Evolutionary conservation across 2,888 invertebrate genomes (phyloP), one percentile per base, ranked within the genome.

Genomic region (Rhagophthalmus giganteus): DNA sequence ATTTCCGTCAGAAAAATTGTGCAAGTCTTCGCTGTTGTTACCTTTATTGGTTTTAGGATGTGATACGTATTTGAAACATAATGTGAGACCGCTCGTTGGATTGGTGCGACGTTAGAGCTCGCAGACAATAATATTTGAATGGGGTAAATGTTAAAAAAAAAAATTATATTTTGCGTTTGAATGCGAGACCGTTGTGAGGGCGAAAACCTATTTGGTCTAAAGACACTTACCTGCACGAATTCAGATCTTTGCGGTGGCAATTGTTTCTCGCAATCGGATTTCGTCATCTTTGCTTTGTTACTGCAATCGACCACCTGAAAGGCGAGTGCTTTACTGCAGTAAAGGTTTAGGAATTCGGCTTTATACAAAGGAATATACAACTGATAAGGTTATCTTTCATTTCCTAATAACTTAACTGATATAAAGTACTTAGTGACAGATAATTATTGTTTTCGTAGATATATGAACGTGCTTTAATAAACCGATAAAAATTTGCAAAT

Each of bases 181-280:
- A n/a, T n/a, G n/a, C n/a, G n/a, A n/a, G n/a, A n/a, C n/a, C n/a
- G n/a, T n/a, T n/a, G n/a, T n/a, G n/a, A n/a, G n/a, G n/a, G n/a
- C n/a, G n/a, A n/a, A n/a, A n/a, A n/a, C n/a, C n/a, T n/a, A n/a
- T n/a, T n/a, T n/a, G n/a, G n/a, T n/a, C n/a, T n/a, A n/a, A n/a
- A n/a, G n/a, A n/a, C n/a, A 28, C 2, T 2, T 28, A 39, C 39
- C 39, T 39, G 39, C 28, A 39, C 39, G 11, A 39, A 14, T 26
- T 27, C 28, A 28, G 39, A 39, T 15, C 39, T 14, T 6, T 20
- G 3, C 4, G 27, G 6, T 6, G 12, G 28, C n/a, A 25, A 9
- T 27, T 26, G 39, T 16, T 39, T 39, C 20, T 28, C 39, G 10
- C 28, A 39, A 8, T 39, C 39, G 7, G 2, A 9, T 9, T 39